Base-by-base conservation (phyloP, 53 echinoderm and acorn worm species). In the Temnopleurus reevesii region DNA sequence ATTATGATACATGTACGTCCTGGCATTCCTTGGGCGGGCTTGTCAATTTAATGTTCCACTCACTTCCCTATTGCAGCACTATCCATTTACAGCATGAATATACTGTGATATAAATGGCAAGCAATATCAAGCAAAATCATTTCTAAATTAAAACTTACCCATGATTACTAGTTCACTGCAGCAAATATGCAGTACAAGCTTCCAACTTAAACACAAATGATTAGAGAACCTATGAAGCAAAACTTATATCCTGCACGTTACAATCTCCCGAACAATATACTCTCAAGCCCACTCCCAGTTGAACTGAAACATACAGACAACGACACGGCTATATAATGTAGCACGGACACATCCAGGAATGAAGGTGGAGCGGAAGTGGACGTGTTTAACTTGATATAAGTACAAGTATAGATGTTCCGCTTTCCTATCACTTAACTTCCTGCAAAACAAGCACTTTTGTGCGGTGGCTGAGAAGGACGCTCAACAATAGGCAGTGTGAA, bases 371-470 rank as follows among this genome's bases (percentile, higher is more conserved):
- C 47, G 47, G 80, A 80, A 49, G 53, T 53, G 46, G 53, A 80
- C 80, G 53, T 49, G 80, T 49, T 49, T 53, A 29, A 47, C 45
- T 80, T 29, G 45, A 46, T 80, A 46, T 80, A 49, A 80, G 80
- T 47, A 80, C 51, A 49, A 28, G 46, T 45, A 49, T 80, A 4
- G 80, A 80, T 80, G 53, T 49, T 47, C 53, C 51, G 49, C 29
- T 49, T 26, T 80, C 51, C 47, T 54, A 83, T 83, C 83, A 83
- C 36, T 53, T 5, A 29, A 83, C 53, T 83, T 83, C 83, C 83
- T 83, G 83, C 83, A 83, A 83, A 83, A 83, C 83, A 83, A 83
- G 29, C 57, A 83, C 53, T 19, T 36, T 60, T 51, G n/a, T n/a
- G n/a, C n/a, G n/a, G n/a, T n/a, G n/a, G n/a, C n/a, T n/a, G n/a